Evolutionary conservation across 2,113 vertebrate species (phyloP).

Genomic region (Excalfactoria chinensis): DNA sequence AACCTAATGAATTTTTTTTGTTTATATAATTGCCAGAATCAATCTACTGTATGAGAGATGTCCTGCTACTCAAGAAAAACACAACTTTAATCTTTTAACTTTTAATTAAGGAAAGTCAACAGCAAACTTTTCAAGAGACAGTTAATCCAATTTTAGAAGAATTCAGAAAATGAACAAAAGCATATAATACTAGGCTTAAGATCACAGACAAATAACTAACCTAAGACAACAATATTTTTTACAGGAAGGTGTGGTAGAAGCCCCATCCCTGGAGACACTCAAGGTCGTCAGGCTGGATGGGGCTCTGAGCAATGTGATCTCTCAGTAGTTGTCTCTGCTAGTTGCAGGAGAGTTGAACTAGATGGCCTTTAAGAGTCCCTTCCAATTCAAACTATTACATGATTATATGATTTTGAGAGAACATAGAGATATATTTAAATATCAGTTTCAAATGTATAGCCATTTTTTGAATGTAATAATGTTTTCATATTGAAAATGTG

Average conservation of each 20-base stretch:
- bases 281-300: no score
- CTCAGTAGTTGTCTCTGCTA: no score
- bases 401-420: neutral
- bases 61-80: neutral
- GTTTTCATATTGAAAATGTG: neutral
- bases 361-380: no score
- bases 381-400: no score
- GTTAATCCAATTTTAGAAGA: neutral
- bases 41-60: neutral
- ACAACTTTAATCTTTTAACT: neutral
- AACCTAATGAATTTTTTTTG: neutral
- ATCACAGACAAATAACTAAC: neutral
- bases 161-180: neutral
- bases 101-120: neutral
- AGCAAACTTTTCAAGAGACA: neutral
- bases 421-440: neutral
- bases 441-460: neutral
- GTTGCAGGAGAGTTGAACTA: no score
- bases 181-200: neutral
- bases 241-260: no score
- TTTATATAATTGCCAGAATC: neutral
- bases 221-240: neutral
- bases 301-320: no score
- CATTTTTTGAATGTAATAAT: neutral
- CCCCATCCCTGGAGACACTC: no score